Evolutionary conservation across 2,888 invertebrate genomes (phyloP).

Genomic region (Alentia gelatinosa): DNA sequence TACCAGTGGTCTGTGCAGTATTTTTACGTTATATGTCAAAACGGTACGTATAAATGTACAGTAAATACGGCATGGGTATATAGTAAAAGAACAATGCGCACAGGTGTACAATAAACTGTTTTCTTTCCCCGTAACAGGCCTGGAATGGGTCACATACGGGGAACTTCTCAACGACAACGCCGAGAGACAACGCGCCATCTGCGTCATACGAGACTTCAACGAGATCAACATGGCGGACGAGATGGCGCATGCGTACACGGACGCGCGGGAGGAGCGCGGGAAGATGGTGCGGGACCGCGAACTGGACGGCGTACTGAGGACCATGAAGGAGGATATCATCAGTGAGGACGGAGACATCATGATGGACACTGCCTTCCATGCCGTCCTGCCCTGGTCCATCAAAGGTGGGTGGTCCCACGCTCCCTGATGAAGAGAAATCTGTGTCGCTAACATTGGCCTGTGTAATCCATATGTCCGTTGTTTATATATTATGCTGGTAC

Average conservation of each 20-base stretch:
- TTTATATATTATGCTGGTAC: too few species aligned
- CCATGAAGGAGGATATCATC: conserved; percentile 36
- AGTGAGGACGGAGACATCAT: conserved; percentile 6
- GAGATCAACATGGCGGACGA: conserved; percentile 24
- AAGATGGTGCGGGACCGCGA: not conserved
- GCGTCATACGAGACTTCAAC: conserved; percentile 6
- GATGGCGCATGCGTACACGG: not conserved
- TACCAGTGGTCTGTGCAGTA: too few species aligned
- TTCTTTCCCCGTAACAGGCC: too few species aligned
- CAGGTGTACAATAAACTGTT: too few species aligned
- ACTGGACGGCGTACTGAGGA: not conserved
- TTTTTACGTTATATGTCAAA: too few species aligned
- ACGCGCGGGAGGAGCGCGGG: not conserved
- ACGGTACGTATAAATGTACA: too few species aligned
- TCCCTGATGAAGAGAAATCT: too few species aligned
- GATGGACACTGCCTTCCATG: conserved; percentile 29
- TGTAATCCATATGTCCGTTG: too few species aligned
- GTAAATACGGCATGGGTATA: too few species aligned
- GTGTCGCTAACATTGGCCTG: too few species aligned
- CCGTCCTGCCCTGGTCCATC: conserved; percentile 1
- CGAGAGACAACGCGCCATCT: not conserved
- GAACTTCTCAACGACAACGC: not conserved
- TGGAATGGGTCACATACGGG: not conserved
- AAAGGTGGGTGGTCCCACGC: conserved; percentile 22
- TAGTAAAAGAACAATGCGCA: too few species aligned